These are phyloP conservation scores for Sciurus niger DNA, from an alignment of 2,113 vertebrate species.

Conservation along the genomic window DNA sequence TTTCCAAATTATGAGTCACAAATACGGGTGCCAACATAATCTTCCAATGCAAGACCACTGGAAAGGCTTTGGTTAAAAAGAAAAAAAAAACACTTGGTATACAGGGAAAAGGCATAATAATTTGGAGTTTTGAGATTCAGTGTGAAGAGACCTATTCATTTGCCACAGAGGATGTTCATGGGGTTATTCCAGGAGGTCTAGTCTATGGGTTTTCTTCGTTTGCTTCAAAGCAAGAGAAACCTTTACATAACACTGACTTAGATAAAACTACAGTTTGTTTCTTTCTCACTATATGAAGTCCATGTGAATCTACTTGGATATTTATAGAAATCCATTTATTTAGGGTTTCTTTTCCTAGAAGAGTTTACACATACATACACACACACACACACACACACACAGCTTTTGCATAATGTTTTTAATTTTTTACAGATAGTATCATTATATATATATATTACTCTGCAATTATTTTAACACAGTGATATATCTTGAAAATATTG, in stretches of 20 bases:
- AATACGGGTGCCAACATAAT: background rate
- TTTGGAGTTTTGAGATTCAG: background rate
- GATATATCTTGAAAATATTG: background rate
- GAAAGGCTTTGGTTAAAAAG: background rate
- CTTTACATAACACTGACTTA: background rate
- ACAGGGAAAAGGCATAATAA: background rate
- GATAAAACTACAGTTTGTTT: background rate
- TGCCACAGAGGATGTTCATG: background rate
- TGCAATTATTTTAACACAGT: background rate
- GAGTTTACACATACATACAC: background rate
- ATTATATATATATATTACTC: background rate
- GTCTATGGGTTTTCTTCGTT: background rate
- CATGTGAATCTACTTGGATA: background rate
- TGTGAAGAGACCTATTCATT: background rate
- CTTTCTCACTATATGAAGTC: background rate
- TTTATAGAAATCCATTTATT: background rate
- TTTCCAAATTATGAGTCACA: conserved; percentile 17
- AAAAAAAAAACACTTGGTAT: background rate
- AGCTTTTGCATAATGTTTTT: background rate
- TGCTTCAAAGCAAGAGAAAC: background rate
- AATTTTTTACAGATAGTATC: conserved; percentile 4
- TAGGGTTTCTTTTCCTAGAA: background rate
- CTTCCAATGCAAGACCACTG: background rate
- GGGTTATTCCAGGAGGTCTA: background rate
- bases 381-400: background rate